Evolutionary conservation across 2,113 vertebrate species (phyloP), one percentile per base, ranked within the genome.

Genomic region (Murina feae): DNA sequence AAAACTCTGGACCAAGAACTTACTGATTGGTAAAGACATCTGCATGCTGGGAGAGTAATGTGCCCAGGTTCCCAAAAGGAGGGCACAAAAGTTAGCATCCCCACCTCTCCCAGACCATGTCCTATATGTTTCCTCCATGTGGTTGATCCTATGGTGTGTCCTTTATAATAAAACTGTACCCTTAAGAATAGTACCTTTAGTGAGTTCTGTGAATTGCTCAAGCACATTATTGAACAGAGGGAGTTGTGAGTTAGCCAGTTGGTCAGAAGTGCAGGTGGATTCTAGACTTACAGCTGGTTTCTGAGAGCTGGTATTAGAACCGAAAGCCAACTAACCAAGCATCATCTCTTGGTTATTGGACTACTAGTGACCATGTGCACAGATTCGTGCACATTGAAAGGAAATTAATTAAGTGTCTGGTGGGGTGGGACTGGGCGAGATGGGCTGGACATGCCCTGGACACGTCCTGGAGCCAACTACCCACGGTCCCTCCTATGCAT

Each of bases 311-410:
- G 21, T 53, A 7, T 47, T 37, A 88, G 44, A 94, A 63, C 2
- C 5, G 16, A 72, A 51, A 37, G 69, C 55, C n/a, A 82, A 92
- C 72, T 53, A 74, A 55, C 17, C 12, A 55, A 74, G 10, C 42
- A 94, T 89, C 49, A 94, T 82, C 69, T 81, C 53, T 63, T 80
- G 16, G 23, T 69, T 79, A 58, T 63, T 69, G 69, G 11, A 63
- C 9, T 75, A 28, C 25, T 60, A 60, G 23, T 60, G 23, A 60
- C 58, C 25, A 60, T 23, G 58, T 60, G 4, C 58, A 60, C 1
- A 0, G 1, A 25, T 58, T 60, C 23, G 9, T 60, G 58, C 58
- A 60, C 25, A 60, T 12, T 60, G 10, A 60, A 60, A 60, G 25
- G 58, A 60, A 60, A 60, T 28, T 60, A 28, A 60, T 28, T 60